Evolutionary conservation across 2,797 vertebrate species (phyloP).

Genomic region (Sebastes diaconus): DNA sequence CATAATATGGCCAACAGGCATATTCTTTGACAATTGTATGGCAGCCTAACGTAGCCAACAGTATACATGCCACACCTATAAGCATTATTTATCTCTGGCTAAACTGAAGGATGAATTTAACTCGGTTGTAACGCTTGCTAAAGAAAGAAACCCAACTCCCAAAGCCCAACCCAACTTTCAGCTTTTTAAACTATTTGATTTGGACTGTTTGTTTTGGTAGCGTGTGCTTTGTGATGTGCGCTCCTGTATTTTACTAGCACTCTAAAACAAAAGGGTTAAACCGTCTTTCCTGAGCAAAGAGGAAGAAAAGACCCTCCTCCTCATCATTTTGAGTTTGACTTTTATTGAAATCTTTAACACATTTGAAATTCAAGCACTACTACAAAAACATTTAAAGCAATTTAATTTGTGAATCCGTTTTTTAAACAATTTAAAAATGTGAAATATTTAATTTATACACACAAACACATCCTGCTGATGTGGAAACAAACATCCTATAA

Average conservation of each 20-base stretch:
- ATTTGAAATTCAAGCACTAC: slow-evolving; percentile 3
- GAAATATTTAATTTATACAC: background rate
- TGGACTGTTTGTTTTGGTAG: slow-evolving; percentile 11
- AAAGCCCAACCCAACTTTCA: background rate
- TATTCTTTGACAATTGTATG: background rate
- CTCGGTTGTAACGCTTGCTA: background rate
- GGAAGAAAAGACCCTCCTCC: background rate
- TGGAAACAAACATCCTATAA: slow-evolving; percentile 36
- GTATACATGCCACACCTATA: background rate
- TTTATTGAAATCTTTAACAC: slow-evolving; percentile 60
- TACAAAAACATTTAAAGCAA: background rate
- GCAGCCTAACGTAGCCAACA: background rate
- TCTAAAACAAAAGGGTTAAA: background rate
- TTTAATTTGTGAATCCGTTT: background rate
- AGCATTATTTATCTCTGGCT: background rate
- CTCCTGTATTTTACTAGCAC: background rate
- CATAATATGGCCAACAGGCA: background rate
- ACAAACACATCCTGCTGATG: slow-evolving; percentile 29
- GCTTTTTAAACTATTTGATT: slow-evolving; percentile 17
- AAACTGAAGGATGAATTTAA: background rate
- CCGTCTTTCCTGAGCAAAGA: background rate
- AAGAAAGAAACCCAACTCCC: slow-evolving; percentile 26
- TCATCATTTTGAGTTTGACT: background rate
- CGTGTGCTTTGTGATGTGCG: background rate
- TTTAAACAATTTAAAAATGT: background rate